phyloP scores from a whole-genome alignment of 2,888 invertebrate species.

The Ormia ochracea region DNA sequence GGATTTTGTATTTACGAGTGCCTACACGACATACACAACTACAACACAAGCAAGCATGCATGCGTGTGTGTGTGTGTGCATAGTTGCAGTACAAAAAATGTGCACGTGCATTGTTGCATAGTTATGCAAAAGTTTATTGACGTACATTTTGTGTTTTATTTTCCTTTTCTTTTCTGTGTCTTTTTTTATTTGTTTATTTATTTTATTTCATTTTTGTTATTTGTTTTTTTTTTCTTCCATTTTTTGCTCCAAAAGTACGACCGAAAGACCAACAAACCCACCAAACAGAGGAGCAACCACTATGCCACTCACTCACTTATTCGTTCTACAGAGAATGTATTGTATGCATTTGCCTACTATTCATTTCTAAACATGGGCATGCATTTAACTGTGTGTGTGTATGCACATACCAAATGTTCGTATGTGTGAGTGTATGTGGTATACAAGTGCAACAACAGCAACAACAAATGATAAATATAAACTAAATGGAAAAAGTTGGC shows the following conservation, averaged over 20 bases:
- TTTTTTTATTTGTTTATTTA: too few relatives aligned
- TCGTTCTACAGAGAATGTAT: background rate
- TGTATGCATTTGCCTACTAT: too few relatives aligned
- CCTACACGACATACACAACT: too few relatives aligned
- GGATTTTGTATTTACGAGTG: conserved; percentile 45
- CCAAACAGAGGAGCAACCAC: conserved; percentile 56
- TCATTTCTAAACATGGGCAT: background rate
- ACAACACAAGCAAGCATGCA: too few relatives aligned
- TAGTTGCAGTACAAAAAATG: conserved; percentile 17
- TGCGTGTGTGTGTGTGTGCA: too few relatives aligned
- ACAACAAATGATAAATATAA: conserved; percentile 34
- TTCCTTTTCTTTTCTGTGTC: background rate
- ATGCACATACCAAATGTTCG: background rate
- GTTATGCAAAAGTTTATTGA: conserved; percentile 63
- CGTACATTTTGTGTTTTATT: conserved; percentile 53
- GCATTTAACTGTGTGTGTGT: background rate
- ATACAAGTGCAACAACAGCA: background rate
- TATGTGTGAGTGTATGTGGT: background rate
- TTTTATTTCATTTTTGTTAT: too few relatives aligned
- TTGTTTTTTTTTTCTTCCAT: background rate
- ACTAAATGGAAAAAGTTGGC: conserved; percentile 54
- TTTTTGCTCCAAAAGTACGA: conserved; percentile 47
- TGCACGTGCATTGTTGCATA: conserved; percentile 62
- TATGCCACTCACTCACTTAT: conserved; percentile 20
- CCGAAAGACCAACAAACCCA: conserved; percentile 63